A percentile compares a stretch with the other conserved stretches of the same genome.
Conservation (phyloP, 2,888 invertebrate genomes). For the Cancer borealis region DNA sequence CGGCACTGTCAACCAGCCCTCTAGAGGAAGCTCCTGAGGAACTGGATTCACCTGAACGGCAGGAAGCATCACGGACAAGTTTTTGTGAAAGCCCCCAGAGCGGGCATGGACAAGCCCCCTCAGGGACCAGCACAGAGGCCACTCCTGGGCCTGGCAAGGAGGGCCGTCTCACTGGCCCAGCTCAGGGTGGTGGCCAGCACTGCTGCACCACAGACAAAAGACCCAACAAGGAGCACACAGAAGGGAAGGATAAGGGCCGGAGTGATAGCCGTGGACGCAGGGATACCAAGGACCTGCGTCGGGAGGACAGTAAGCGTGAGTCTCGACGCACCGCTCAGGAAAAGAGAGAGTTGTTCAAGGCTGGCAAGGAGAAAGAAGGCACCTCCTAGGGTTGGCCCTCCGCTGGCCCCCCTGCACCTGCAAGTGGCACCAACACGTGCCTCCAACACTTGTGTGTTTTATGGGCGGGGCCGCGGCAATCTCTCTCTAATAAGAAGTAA, state of each 20-base stretch:
- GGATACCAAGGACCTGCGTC: conserved; percentile 62
- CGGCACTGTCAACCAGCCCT: conserved; percentile 71
- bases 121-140: conserved; percentile 69
- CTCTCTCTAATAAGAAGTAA: conserved; percentile 58
- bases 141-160: conserved; percentile 63
- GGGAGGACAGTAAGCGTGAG: conserved; percentile 69
- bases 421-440: conserved; percentile 69
- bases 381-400: conserved; percentile 75
- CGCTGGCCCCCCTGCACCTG: conserved; percentile 72
- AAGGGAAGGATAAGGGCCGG: conserved; percentile 61
- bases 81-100: conserved; percentile 74
- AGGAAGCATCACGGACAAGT: conserved; percentile 61
- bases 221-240: conserved; percentile 63
- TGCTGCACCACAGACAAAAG: conserved; percentile 53
- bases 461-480: conserved; percentile 73
- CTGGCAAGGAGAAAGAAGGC: conserved; percentile 75
- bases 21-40: conserved; percentile 76
- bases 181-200: conserved; percentile 67
- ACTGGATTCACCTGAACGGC: conserved; percentile 74
- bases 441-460: conserved; percentile 72
- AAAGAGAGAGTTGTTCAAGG: conserved; percentile 76
- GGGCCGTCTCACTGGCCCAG: conserved; percentile 53
- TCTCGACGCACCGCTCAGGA: conserved; percentile 74
- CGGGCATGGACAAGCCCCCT: conserved; percentile 63
- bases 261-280: conserved; percentile 68